Conservation (phyloP, 2,113 vertebrate species). For the Montifringilla adamsi region DNA sequence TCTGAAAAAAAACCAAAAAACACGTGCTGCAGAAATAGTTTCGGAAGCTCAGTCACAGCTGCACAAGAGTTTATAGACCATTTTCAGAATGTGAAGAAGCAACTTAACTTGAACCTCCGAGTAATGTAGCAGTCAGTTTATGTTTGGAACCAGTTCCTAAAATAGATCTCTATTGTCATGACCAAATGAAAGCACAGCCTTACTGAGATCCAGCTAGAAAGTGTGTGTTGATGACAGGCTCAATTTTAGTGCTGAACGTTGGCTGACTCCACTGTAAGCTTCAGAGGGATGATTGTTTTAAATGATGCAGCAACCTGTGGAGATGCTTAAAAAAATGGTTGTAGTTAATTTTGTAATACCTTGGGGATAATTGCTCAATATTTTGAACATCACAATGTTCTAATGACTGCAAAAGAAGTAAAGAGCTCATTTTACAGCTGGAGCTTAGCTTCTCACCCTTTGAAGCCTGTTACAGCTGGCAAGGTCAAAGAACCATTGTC, state of each 20-base stretch:
- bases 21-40: neutral
- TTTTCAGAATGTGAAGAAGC: neutral
- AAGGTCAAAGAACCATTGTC: neutral
- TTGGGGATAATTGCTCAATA: neutral
- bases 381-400: neutral
- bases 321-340: neutral
- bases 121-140: neutral
- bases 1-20: constrained; percentile 4
- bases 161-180: neutral
- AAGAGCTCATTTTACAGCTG: neutral
- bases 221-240: neutral
- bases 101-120: neutral
- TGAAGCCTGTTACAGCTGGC: neutral
- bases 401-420: neutral
- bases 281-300: neutral
- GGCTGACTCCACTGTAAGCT: neutral
- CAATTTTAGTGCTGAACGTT: neutral
- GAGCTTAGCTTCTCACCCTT: neutral
- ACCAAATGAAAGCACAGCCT: neutral
- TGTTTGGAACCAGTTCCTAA: neutral
- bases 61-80: neutral
- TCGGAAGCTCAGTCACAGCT: constrained; percentile 8
- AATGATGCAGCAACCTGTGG: accelerated
- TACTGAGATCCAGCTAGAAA: neutral
- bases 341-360: neutral